A percentile compares a stretch with the other conserved stretches of the same genome.
Evolutionary conservation across 1,140 invertebrate genomes (phyloP).

Genomic region (Venustaconcha ellipsiformis): DNA sequence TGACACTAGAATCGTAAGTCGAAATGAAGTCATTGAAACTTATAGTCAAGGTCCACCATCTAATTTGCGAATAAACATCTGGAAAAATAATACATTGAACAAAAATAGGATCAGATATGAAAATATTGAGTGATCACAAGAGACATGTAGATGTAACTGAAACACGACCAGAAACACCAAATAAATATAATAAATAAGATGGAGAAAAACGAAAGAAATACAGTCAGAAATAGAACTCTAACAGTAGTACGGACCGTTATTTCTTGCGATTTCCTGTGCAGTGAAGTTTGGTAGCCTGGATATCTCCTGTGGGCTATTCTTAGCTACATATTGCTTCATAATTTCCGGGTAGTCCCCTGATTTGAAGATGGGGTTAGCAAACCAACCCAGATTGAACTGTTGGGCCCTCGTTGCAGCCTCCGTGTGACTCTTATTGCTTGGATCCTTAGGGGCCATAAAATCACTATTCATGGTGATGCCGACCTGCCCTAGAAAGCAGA

Average conservation of each 20-base stretch:
- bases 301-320: conserved; percentile 14
- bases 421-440: conserved; percentile 23
- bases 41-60: too few relatives aligned
- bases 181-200: too few relatives aligned
- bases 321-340: conserved; percentile 35
- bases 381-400: conserved; percentile 57
- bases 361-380: conserved; percentile 55
- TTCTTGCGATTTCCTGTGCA: not conserved
- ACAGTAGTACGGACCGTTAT: not conserved
- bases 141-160: too few relatives aligned
- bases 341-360: conserved; percentile 65
- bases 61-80: too few relatives aligned
- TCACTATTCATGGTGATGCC: conserved; percentile 40
- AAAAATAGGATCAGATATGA: too few relatives aligned
- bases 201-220: too few relatives aligned
- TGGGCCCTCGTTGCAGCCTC: conserved; percentile 37
- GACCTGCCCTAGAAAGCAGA: conserved; percentile 25
- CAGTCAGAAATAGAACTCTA: not conserved
- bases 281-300: not conserved
- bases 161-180: too few relatives aligned
- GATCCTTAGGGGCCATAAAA: conserved; percentile 41
- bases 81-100: too few relatives aligned
- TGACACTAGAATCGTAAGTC: too few relatives aligned
- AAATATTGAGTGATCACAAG: too few relatives aligned
- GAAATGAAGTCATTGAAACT: too few relatives aligned